These are phyloP conservation scores for Lepidochrysops patricia DNA, from an alignment of 2,888 invertebrate genomes.

Conservation along the genomic window DNA sequence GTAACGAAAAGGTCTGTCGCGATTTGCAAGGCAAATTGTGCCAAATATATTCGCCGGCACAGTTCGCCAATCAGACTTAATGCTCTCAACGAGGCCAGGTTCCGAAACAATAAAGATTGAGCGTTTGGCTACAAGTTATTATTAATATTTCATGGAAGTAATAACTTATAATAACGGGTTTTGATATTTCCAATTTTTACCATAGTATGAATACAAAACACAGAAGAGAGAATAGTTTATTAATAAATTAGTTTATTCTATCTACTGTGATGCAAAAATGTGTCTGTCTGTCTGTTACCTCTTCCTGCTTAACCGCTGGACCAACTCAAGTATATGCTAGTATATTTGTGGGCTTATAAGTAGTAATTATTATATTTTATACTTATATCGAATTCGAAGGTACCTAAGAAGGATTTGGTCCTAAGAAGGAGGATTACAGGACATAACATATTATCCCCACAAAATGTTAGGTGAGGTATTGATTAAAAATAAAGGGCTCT, in stretches of 20 bases:
- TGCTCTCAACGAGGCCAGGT: background rate
- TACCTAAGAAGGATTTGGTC: background rate
- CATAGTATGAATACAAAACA: too few relatives aligned
- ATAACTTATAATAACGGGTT: background rate
- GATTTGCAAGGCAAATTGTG: background rate
- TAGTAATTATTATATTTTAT: background rate
- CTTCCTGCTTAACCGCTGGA: too few relatives aligned
- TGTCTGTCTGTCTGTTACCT: too few relatives aligned
- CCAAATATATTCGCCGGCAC: slow-evolving; percentile 8
- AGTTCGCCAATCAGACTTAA: slow-evolving; percentile 4
- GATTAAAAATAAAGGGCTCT: slow-evolving; percentile 10
- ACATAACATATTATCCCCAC: background rate
- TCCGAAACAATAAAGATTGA: background rate
- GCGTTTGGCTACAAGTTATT: too few relatives aligned
- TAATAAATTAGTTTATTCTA: too few relatives aligned
- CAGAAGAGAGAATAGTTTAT: too few relatives aligned
- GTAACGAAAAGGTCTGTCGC: background rate
- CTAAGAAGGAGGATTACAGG: background rate
- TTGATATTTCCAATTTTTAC: too few relatives aligned
- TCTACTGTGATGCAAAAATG: too few relatives aligned
- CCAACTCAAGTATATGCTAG: too few relatives aligned
- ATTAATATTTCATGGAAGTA: background rate
- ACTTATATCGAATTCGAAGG: background rate
- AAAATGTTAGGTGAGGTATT: slow-evolving; percentile 13
- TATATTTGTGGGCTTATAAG: too few relatives aligned